Base-by-base conservation (phyloP, 1,140 invertebrate genomes). In the Leptinotarsa defecta region DNA sequence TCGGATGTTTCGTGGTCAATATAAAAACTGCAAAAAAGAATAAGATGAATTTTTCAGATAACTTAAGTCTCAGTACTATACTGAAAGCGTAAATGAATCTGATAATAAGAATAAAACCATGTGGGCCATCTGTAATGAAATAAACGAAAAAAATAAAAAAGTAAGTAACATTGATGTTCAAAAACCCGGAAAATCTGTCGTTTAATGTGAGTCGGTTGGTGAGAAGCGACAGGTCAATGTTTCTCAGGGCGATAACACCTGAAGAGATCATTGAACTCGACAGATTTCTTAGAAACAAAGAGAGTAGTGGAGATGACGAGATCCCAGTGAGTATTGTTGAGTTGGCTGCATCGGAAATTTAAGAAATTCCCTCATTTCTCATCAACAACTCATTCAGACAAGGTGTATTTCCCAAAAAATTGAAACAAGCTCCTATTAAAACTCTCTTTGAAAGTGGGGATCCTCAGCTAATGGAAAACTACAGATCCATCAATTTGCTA, bases 401-500 rank as follows among this genome's bases (percentile, higher is more conserved):
- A 19, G 63, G 72, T 1, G 74, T 77, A 3, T 69, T 61, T 34
- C 67, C 68, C 13, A 57, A 74, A n/a, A 22, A 57, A 22, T 63
- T 74, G 52, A 77, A 77, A 64, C 17, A 43, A 17, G 71, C 67
- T 22, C 20, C 70, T 22, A 62, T 77, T 3, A 71, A 68, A 74
- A 2, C 76, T 34, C 8, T 68, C 8, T 34, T 62, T 17, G 62
- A 76, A 67, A 76, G 68, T 24, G 75, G 72, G 17, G 62, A 76
- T 34, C 71, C 5, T 11, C 15, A 74, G 15, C 5, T 48, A 57
- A n/a, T 70, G 19, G 61, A 73, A 43, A 74, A 74, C 52, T 74
- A 76, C 22, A 69, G 70, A 20, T 72, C 71, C 49, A 74, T 76
- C 8, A 76, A 67, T 63, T 65, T 76, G 6, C 19, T 76, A 24